phyloP scores from a whole-genome alignment of 2,888 invertebrate genomes.

The Diplolepis rosae region DNA sequence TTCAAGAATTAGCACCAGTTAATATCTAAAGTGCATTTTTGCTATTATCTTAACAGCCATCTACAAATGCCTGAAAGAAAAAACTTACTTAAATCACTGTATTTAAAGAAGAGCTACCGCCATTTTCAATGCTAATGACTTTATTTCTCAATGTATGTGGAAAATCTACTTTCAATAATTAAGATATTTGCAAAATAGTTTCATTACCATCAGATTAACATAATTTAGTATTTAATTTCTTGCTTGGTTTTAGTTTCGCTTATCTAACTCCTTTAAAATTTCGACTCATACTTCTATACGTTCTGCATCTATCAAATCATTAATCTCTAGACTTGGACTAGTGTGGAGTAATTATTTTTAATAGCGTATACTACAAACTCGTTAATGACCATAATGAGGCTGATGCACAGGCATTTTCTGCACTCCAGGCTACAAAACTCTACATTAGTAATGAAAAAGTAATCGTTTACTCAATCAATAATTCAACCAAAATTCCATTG shows the following conservation, averaged over 20 bases:
- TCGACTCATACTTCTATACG: not conserved
- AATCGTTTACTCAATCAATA: not conserved
- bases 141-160: not conserved
- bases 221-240: not conserved
- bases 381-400: not conserved
- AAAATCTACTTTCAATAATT: not conserved
- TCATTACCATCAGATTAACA: not conserved
- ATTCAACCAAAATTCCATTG: no score
- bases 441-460: not conserved
- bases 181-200: not conserved
- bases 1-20: constrained; percentile 9
- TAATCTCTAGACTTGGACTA: not conserved
- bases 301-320: not conserved
- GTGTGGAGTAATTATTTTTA: not conserved
- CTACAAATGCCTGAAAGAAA: no score
- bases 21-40: constrained; percentile 16
- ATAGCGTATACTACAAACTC: not conserved
- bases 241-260: not conserved
- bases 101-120: not conserved
- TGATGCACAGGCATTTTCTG: not conserved
- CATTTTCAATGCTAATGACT: not conserved
- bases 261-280: not conserved
- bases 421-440: not conserved
- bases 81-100: not conserved
- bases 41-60: not conserved